Evolutionary conservation across 92 coral and sea anemone species (phyloP).

Genomic region (Metridium senile): DNA sequence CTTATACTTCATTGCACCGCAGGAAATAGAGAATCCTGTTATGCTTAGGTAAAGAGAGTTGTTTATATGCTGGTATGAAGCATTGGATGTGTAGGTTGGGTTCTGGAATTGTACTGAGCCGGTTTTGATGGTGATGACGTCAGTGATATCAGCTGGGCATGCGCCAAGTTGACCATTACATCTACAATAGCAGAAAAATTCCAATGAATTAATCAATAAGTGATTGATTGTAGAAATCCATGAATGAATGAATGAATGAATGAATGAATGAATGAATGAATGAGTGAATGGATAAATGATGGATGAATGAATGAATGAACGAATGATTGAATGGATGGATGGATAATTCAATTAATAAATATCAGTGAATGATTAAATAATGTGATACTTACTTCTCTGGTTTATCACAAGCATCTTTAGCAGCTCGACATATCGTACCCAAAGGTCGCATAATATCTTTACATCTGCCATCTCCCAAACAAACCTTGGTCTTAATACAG

Average conservation of each 20-base stretch:
- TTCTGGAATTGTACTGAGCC: slow-evolving; percentile 71
- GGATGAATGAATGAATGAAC: no score
- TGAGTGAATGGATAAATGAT: no score
- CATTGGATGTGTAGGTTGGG: slow-evolving; percentile 41
- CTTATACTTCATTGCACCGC: slow-evolving; percentile 14
- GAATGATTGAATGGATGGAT: no score
- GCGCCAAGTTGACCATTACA: slow-evolving; percentile 92
- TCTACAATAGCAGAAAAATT: no score
- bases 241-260: no score
- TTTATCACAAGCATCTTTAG: slow-evolving; percentile 77
- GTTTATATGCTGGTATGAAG: slow-evolving; percentile 68
- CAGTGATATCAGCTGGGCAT: slow-evolving; percentile 75
- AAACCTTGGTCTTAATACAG: slow-evolving; percentile 72
- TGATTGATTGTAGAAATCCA: no score
- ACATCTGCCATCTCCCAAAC: slow-evolving; percentile 78
- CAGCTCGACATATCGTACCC: slow-evolving; percentile 83
- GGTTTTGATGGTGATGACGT: slow-evolving; percentile 60
- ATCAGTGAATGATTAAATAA: no score
- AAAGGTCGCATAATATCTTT: slow-evolving; percentile 53
- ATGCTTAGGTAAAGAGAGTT: slow-evolving; percentile 67
- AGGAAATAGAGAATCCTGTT: slow-evolving; percentile 57
- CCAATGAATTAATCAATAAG: no score
- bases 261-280: no score
- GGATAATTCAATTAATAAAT: no score
- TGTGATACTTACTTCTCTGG: slow-evolving; percentile 81